Conservation (phyloP, 2,797 vertebrate genomes). For the Threskiornis aethiopicus region DNA sequence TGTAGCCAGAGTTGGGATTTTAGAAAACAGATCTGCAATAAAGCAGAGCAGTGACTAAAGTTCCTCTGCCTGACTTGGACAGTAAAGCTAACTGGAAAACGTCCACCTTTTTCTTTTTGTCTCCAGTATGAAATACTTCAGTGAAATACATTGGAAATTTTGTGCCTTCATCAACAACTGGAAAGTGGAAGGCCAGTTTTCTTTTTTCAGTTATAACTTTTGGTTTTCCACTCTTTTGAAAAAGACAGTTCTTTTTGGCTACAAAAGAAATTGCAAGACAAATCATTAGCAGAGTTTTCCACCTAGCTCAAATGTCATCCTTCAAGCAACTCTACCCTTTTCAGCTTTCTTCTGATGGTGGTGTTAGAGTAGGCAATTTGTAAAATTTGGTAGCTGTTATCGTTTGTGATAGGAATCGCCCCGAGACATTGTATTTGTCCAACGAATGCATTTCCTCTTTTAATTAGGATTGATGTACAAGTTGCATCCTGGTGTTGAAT, state of each 20-base stretch:
- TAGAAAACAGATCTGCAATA: not conserved
- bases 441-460: not conserved
- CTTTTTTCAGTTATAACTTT: not conserved
- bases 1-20: not conserved
- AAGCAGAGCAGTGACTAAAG: not conserved
- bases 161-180: not conserved
- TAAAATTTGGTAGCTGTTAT: not conserved
- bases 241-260: not conserved
- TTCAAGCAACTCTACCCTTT: not conserved
- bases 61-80: not conserved
- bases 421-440: not conserved
- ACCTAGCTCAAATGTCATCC: not conserved
- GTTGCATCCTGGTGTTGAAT: not conserved
- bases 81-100: not conserved
- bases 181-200: not conserved
- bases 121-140: not conserved
- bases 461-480: not conserved
- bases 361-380: not conserved
- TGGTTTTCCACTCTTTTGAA: not conserved
- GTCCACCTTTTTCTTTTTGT: not conserved
- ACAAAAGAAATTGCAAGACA: not conserved
- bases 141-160: not conserved
- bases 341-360: not conserved
- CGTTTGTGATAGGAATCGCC: not conserved
- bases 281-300: slow-evolving; percentile 7